phyloP scores from a whole-genome alignment of 2,113 vertebrate species.

The Pomatorhinus ruficollis region DNA sequence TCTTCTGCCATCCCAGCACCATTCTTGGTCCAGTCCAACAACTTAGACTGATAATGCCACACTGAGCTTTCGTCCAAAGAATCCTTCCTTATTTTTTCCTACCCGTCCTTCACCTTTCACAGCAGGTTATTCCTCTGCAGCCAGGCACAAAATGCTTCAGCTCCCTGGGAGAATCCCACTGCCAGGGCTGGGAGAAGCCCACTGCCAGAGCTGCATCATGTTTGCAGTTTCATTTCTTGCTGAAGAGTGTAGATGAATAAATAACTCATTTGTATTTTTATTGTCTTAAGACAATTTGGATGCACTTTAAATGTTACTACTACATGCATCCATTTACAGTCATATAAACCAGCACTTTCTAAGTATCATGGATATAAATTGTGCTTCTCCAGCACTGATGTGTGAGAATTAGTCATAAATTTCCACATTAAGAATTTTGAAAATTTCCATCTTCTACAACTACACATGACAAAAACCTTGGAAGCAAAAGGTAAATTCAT shows the following conservation, averaged over 20 bases:
- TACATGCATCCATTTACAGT: background rate
- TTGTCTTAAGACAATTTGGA: background rate
- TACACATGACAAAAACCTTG: background rate
- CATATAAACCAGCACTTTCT: background rate
- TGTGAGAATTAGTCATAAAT: background rate
- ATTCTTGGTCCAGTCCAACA: background rate
- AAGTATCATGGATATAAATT: background rate
- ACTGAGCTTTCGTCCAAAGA: background rate
- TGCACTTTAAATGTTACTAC: background rate
- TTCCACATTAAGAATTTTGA: background rate
- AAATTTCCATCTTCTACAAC: background rate
- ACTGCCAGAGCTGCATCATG: background rate
- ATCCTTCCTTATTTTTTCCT: background rate
- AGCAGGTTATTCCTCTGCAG: background rate
- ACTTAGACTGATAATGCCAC: background rate
- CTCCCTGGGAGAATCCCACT: background rate
- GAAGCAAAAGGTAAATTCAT: background rate
- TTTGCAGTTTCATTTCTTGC: background rate
- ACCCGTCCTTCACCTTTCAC: no score
- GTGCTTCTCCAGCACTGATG: background rate
- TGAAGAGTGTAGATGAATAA: background rate
- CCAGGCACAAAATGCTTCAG: background rate
- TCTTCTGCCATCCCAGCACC: background rate
- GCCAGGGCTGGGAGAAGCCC: background rate
- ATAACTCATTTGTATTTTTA: background rate